Percentiles rank a stretch among this genome's conserved stretches.
Evolutionary conservation across 2,113 vertebrate species (phyloP).

Genomic region (Chrysemys picta): DNA sequence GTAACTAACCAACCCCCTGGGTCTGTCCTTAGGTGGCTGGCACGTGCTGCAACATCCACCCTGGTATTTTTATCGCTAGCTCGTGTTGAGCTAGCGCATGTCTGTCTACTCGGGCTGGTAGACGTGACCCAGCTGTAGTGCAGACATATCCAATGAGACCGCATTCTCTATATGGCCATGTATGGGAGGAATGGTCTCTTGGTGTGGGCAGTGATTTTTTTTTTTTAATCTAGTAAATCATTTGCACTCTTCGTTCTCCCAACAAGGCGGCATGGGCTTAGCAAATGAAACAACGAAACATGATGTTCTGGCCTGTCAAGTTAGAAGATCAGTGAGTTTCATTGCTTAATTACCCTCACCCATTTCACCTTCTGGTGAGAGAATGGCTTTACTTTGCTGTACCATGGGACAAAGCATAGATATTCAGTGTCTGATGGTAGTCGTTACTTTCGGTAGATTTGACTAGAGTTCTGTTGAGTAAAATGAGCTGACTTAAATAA

Average conservation of each 20-base stretch:
- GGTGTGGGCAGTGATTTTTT: not conserved
- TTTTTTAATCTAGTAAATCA: not conserved
- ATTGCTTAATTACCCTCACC: not conserved
- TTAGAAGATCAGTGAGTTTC: not conserved
- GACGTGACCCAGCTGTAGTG: not conserved
- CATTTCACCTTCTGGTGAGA: not conserved
- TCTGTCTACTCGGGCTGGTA: not conserved
- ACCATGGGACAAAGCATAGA: not conserved
- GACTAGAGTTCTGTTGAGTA: not conserved
- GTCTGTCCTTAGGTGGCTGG: not conserved
- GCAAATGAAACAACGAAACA: not conserved
- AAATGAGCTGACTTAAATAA: not conserved
- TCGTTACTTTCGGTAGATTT: not conserved
- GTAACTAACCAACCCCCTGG: not conserved
- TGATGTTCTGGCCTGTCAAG: not conserved
- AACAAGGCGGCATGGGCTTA: not conserved
- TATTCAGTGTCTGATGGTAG: not conserved
- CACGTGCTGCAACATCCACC: not conserved
- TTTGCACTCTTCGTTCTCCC: not conserved
- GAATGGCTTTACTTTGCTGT: not conserved
- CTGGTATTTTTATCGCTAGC: not conserved
- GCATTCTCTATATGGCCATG: not conserved
- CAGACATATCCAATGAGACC: not conserved
- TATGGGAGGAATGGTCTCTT: not conserved
- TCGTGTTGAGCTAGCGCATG: not conserved